Evolutionary conservation across 2,797 vertebrate genomes (phyloP), one percentile per base, ranked within the genome.

Genomic region (Caiman crocodilus): DNA sequence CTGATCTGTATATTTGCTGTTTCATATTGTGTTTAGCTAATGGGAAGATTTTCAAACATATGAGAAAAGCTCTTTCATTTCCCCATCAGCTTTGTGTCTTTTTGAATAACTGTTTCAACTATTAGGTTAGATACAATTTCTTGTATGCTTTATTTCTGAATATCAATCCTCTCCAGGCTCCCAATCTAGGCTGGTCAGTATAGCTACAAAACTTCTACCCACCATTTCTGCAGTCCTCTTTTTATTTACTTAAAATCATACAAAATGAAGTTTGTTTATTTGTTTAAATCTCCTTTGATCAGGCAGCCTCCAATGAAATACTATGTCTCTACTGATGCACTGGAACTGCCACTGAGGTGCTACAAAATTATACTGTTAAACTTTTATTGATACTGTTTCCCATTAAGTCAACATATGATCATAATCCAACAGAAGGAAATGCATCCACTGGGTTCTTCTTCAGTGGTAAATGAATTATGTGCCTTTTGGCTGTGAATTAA

Each of bases 11-110:
- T 90, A 93, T 97, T 96, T 96, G 95, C 82, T 89, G 57, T 91
- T 87, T 91, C 84, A 95, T 95, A 96, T 90, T 97, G 90, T 97
- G 76, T 94, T 96, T 94, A 93, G 85, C 94, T 96, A 96, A 98
- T 81, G 87, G 93, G 83, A 96, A 96, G 94, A 92, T 96, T 96
- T 97, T 96, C 96, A 96, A 97, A 96, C 82, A 81, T 32, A 60
- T 71, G 56, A 82, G 93, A 87, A 87, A 21, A 32, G 91, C 64
- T 74, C 89, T 84, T 73, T 88, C 90, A 88, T 86, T 56, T 57
- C 67, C 92, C 73, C 92, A 26, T 83, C 79, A 60, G 90, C 67
- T 95, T 94, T 94, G 91, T 92, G 89, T 89, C 94, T 82, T 82
- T 90, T 90, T 86, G 87, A 88, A 94, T 81, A 90, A 90, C 90